phyloP scores from a whole-genome alignment of 1,140 invertebrate species.

The Drosophila equinoxialis region DNA sequence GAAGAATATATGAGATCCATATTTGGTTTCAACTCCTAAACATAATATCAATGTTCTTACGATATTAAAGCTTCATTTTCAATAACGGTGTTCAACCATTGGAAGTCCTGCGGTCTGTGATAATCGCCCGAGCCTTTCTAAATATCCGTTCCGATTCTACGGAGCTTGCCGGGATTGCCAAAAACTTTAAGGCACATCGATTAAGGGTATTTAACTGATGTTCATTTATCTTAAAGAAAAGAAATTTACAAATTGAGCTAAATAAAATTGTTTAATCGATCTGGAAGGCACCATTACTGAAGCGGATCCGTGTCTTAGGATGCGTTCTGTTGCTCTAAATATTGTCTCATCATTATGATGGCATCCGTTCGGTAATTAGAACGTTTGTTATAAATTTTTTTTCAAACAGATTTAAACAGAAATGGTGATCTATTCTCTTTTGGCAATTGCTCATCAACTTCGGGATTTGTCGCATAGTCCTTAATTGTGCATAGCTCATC shows the following conservation, averaged over 20 bases:
- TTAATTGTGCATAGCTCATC: constrained; percentile 13
- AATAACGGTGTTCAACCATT: too few species aligned
- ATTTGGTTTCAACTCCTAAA: too few species aligned
- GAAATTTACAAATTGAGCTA: background rate
- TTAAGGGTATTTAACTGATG: constrained; percentile 2
- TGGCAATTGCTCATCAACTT: constrained; percentile 9
- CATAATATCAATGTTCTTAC: too few species aligned
- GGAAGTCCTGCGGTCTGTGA: background rate
- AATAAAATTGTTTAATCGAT: constrained; percentile 2
- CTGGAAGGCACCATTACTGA: constrained; percentile 1
- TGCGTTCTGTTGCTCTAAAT: constrained; percentile 19
- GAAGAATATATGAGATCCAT: too few species aligned
- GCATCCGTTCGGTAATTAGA: constrained; percentile 11
- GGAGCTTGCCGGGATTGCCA: constrained; percentile 5
- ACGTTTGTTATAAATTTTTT: background rate
- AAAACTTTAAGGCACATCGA: constrained; percentile 11
- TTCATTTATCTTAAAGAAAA: constrained; percentile 6
- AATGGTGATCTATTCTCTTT: constrained; percentile 1
- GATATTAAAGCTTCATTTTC: too few species aligned
- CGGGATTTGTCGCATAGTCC: constrained; percentile 5
- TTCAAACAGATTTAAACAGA: constrained; percentile 7
- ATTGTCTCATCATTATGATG: constrained; percentile 8
- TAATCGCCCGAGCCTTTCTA: constrained; percentile 9
- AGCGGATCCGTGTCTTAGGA: constrained; percentile 12
- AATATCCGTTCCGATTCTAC: constrained; percentile 12